Evolutionary conservation across 2,888 invertebrate genomes (phyloP), one percentile per base, ranked within the genome.

Genomic region (Lithophane leautieri): DNA sequence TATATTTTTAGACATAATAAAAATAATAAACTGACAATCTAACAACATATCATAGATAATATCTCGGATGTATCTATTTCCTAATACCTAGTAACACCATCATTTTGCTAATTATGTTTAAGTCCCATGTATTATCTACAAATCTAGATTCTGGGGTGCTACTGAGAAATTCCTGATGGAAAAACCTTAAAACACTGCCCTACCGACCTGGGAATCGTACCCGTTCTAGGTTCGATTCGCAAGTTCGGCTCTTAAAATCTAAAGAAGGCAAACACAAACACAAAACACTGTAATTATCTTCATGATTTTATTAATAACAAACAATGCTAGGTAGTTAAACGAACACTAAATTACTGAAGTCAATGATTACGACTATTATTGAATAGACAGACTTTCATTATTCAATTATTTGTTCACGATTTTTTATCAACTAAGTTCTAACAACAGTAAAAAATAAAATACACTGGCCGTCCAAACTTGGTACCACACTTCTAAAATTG

Each of bases 301-400:
- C n/a, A 71, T 11, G 4, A n/a, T 44, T 72, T 72, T 71, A 56
- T 56, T 71, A n/a, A 34, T 42, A 42, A 68, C 34, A 70, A 68
- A 25, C 4, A 40, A 25, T 25, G 11, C 14, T n/a, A 8, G 47
- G 16, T 44, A 44, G 0, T 25, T 12, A 16, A 52, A 25, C 14
- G 1, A 70, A 40, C 40, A 68, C 7, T 9, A 25, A 8, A 50
- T 50, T 8, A 47, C 19, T 47, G 47, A 14, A 65, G 19, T 47
- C 22, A 28, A 28, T 50, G 14, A 66, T 50, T 50, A 9, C 22
- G 3, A 66, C 28, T 22, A 14, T n/a, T 52, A 66, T 34, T 28
- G 9, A 9, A 66, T 2, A 50, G 2, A 47, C 14, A 28, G 22
- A 22, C 25, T 66, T 66, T 11, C 56, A 25, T 56, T 0, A 56